Evolutionary conservation across 1,140 invertebrate species (phyloP).

Genomic region (Bactericera cockerelli): DNA sequence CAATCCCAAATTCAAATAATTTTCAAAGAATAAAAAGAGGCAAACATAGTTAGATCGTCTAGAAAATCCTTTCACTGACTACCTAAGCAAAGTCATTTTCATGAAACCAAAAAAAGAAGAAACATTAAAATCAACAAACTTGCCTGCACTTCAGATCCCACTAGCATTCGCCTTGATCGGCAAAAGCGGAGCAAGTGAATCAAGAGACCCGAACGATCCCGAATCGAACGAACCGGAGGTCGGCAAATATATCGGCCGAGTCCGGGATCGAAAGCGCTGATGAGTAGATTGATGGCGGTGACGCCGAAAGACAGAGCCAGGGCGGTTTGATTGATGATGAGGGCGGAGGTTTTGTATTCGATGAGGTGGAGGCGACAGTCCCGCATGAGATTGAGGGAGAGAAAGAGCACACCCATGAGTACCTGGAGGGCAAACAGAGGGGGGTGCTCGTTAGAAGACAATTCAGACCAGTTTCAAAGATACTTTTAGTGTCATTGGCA

Average conservation of each 20-base stretch:
- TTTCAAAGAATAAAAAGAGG: no score
- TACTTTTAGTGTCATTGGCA: no score
- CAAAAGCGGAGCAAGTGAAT: not conserved
- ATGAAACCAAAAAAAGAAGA: no score
- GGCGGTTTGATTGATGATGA: constrained; percentile 51
- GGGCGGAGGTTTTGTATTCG: constrained; percentile 46
- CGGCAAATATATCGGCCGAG: constrained; percentile 17
- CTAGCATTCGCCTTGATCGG: no score
- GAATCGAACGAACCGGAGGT: not conserved
- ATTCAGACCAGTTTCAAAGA: no score
- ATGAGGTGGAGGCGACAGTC: constrained; percentile 56
- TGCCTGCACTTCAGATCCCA: no score
- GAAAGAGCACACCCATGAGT: constrained; percentile 41
- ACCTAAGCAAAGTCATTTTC: no score
- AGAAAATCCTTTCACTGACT: no score
- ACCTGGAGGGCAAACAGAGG: constrained; percentile 21
- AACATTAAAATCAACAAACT: no score
- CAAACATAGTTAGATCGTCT: no score
- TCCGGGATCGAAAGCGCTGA: constrained; percentile 55
- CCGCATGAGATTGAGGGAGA: constrained; percentile 51
- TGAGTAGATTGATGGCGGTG: constrained; percentile 58
- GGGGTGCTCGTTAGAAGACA: not conserved
- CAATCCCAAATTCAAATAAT: no score
- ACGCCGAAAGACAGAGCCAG: constrained; percentile 53
- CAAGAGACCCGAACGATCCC: not conserved